phyloP scores from a whole-genome alignment of 2,888 invertebrate species.

The Hemistola chrysoprasaria region DNA sequence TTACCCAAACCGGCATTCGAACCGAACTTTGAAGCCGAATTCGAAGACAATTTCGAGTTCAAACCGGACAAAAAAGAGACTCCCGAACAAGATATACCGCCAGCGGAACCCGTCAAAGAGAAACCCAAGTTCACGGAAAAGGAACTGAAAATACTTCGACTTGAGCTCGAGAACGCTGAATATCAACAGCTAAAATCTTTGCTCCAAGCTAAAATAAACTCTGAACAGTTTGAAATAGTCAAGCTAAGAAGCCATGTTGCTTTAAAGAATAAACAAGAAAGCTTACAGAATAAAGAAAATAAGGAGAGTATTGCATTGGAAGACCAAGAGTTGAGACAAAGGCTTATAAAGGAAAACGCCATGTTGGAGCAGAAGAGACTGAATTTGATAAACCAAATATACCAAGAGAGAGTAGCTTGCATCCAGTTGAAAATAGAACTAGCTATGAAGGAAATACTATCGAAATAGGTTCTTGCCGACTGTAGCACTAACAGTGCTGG shows the following conservation, averaged over 20 bases:
- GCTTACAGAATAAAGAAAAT: conserved; percentile 52
- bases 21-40: conserved; percentile 51
- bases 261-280: conserved; percentile 73
- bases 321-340: conserved; percentile 66
- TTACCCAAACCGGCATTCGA: conserved; percentile 34
- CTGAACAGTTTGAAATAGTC: conserved; percentile 88
- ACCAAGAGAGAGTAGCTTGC: conserved; percentile 87
- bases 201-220: conserved; percentile 86
- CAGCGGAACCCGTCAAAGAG: conserved; percentile 47
- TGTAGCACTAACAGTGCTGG: no score
- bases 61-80: conserved; percentile 43
- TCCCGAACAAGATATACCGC: conserved; percentile 42
- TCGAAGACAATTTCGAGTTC: conserved; percentile 54
- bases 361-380: conserved; percentile 86
- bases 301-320: conserved; percentile 61
- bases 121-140: conserved; percentile 82
- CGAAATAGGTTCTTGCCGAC: no score
- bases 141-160: conserved; percentile 78
- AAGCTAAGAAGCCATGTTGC: conserved; percentile 81
- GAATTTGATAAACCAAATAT: conserved; percentile 85
- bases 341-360: conserved; percentile 83
- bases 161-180: conserved; percentile 86
- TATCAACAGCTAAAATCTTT: conserved; percentile 86
- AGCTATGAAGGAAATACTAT: conserved; percentile 81
- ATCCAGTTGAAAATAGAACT: conserved; percentile 87